Conservation (phyloP, 2,888 invertebrate species). For the Drosophila flavopinicola region DNA sequence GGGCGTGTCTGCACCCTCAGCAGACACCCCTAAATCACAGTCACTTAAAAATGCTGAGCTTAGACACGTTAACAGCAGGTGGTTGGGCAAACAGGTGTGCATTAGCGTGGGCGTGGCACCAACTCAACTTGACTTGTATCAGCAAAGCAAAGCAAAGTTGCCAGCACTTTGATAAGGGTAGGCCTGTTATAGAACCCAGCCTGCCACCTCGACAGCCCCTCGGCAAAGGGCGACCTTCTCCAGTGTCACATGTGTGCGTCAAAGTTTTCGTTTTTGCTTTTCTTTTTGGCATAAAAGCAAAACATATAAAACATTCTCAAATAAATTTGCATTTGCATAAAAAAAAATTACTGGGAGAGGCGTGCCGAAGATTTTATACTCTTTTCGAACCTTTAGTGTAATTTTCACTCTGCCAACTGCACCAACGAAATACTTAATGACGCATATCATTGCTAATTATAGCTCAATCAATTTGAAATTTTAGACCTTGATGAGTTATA, state of each 20-base stretch:
- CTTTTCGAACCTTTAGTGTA: too few relatives aligned
- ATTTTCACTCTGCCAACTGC: too few relatives aligned
- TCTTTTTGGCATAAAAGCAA: slow-evolving; percentile 17
- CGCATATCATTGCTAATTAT: too few relatives aligned
- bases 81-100: slow-evolving; percentile 67
- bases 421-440: too few relatives aligned
- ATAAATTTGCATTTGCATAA: slow-evolving; percentile 78
- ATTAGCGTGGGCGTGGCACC: slow-evolving; percentile 41
- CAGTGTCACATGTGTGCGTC: slow-evolving; percentile 37
- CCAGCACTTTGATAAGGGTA: slow-evolving; percentile 55
- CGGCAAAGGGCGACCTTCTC: slow-evolving; percentile 4
- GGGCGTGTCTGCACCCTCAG: background rate
- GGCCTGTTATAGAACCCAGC: too few relatives aligned
- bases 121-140: slow-evolving; percentile 60
- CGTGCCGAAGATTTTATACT: too few relatives aligned
- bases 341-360: too few relatives aligned
- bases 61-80: slow-evolving; percentile 74
- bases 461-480: too few relatives aligned
- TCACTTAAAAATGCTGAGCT: slow-evolving; percentile 74
- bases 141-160: slow-evolving; percentile 34
- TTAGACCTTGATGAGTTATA: too few relatives aligned
- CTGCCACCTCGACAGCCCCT: slow-evolving; percentile 9
- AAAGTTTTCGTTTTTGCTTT: slow-evolving; percentile 45
- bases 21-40: slow-evolving; percentile 70
- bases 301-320: slow-evolving; percentile 56